Conservation (phyloP, 1,140 invertebrate genomes). For the Lordiphosa collinella region DNA sequence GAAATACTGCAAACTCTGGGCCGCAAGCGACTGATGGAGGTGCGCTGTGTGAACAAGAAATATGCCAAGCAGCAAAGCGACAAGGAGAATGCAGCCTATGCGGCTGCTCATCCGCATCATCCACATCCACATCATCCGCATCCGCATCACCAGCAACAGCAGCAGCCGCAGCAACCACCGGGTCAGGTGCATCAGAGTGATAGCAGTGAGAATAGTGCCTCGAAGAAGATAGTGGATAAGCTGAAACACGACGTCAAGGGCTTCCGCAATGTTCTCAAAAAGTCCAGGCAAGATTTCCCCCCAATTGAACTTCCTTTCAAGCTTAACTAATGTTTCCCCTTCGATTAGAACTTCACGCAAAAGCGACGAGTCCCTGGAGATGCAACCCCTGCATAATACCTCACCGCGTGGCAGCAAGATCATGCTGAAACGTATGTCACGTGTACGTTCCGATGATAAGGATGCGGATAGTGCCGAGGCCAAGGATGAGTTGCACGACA, state of each 20-base stretch:
- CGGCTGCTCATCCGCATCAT: conserved; percentile 54
- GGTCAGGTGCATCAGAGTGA: conserved; percentile 80
- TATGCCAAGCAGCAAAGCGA: conserved; percentile 68
- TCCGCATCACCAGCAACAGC: conserved; percentile 46
- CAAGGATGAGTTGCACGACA: conserved; percentile 82
- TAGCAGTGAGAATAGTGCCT: conserved; percentile 84
- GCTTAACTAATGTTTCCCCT: neutral
- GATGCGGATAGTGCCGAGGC: conserved; percentile 81
- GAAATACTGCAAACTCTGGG: conserved; percentile 94
- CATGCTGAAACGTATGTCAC: conserved; percentile 85
- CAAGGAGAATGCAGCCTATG: conserved; percentile 57
- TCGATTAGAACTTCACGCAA: conserved; percentile 78
- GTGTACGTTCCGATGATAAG: conserved; percentile 85
- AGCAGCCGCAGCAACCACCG: conserved; percentile 78
- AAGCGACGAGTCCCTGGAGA: conserved; percentile 84
- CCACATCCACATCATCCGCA: conserved; percentile 41
- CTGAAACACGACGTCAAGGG: conserved; percentile 91
- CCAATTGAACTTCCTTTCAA: too few relatives aligned
- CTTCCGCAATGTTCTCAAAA: conserved; percentile 84
- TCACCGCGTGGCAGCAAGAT: conserved; percentile 80
- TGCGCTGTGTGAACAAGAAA: conserved; percentile 80
- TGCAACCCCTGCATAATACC: conserved; percentile 82
- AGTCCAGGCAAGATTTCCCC: conserved; percentile 80
- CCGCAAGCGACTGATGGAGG: conserved; percentile 92
- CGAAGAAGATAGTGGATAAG: conserved; percentile 89